Conservation (phyloP, 2,113 vertebrate species). For the Trinectes maculatus region DNA sequence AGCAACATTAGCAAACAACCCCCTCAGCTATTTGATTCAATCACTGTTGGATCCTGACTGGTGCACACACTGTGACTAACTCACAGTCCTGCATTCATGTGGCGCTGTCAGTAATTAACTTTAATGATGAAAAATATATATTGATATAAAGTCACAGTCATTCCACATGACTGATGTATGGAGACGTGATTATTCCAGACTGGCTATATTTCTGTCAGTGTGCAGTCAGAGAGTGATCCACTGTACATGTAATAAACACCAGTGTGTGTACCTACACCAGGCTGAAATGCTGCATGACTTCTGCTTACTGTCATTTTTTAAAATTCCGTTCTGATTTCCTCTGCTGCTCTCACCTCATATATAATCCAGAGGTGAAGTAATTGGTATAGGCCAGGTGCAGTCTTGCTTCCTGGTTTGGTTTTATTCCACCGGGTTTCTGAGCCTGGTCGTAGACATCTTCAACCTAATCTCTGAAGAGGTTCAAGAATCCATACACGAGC, state of each 20-base stretch:
- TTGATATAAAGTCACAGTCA: no score
- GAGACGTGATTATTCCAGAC: no score
- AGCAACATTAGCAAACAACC: neutral
- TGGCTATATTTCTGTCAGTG: no score
- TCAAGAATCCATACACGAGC: no score
- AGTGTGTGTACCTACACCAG: conserved; percentile 13
- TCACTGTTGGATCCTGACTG: neutral
- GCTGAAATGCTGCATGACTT: conserved; percentile 6
- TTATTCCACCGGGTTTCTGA: neutral
- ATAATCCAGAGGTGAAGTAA: neutral
- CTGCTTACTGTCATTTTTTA: neutral
- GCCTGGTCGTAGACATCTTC: no score
- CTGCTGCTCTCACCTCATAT: neutral
- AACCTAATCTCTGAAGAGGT: no score
- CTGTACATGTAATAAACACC: conserved; percentile 28
- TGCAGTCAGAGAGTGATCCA: no score
- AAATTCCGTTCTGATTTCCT: neutral
- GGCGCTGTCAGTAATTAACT: no score
- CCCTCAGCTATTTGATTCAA: neutral
- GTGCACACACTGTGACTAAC: no score
- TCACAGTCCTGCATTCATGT: no score
- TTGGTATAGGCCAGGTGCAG: neutral
- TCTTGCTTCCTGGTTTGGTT: neutral
- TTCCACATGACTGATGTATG: no score
- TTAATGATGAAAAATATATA: neutral